Evolutionary conservation across 2,888 invertebrate species (phyloP).

Genomic region (Pheosia tremula): DNA sequence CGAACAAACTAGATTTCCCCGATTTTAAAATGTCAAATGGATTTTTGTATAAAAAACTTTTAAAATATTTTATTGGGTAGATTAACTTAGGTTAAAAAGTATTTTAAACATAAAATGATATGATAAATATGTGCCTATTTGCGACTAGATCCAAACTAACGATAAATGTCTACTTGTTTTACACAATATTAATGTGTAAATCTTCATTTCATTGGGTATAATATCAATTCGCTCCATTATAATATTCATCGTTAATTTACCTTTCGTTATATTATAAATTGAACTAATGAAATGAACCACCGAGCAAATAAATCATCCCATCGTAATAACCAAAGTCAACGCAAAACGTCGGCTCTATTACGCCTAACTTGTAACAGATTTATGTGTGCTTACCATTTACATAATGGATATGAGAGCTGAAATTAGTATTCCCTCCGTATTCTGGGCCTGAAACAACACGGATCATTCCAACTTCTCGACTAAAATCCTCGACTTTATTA

Average conservation of each 20-base stretch:
- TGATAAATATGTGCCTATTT: no score
- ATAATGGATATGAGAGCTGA: constrained; percentile 17
- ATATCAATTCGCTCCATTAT: not conserved
- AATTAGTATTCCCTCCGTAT: constrained; percentile 31
- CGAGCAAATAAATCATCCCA: not conserved
- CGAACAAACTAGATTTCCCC: constrained; percentile 14
- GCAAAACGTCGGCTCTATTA: constrained; percentile 4
- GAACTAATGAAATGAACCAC: not conserved
- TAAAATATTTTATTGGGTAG: no score
- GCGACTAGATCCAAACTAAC: no score
- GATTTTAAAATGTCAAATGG: no score
- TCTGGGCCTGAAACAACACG: constrained; percentile 23
- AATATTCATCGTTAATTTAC: no score
- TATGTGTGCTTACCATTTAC: constrained; percentile 19
- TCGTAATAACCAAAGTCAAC: constrained; percentile 9
- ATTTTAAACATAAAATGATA: no score
- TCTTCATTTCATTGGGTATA: no score
- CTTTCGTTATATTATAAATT: not conserved
- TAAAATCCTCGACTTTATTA: constrained; percentile 13
- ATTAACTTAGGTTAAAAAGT: no score
- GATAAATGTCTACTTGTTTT: no score
- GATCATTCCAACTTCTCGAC: constrained; percentile 23
- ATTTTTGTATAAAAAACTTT: no score
- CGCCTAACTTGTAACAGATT: constrained; percentile 14
- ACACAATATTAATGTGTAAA: no score